Evolutionary conservation across 2,797 vertebrate genomes (phyloP), one percentile per base, ranked within the genome.

Genomic region (Sebastes itinus): DNA sequence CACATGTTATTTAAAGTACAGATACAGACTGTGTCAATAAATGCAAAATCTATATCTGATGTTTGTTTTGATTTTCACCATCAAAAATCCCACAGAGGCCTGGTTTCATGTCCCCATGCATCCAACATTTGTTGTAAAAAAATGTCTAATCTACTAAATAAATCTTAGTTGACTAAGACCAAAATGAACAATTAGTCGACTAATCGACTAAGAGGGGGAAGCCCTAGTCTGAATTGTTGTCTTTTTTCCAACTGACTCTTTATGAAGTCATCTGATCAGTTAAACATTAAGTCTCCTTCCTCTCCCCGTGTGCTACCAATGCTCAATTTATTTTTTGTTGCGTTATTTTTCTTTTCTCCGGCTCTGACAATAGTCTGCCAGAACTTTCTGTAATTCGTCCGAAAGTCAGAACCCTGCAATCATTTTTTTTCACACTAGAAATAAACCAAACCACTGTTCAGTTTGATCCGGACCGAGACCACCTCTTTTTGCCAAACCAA

Each of bases 261-360:
- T 14, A 56, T 6, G 54, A 23, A 7, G 22, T 56, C 42, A 42
- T 42, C 38, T 13, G 10, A 56, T 18, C 42, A 46, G 0, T 56
- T 25, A 27, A 58, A 58, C 25, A 3, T 1, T 0, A 1, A 3
- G 25, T 9, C 25, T 59, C 14, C 14, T 59, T 46, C 14, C 25
- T 59, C 56, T 30, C 8, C 0, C 27, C 23, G 0, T 58, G 55
- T 58, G 55, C 58, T 59, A 0, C 4, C 14, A 2, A 0, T 0
- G 14, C 25, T 59, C 30, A 42, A 42, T 27, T 58, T 58, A 4
- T 8, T 59, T 18, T 28, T 20, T 42, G 56, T 32, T 18, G 25
- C 7, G 22, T 7, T 1, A 13, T 6, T 38, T 38, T 38, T 38
- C 13, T 14, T 38, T 38, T 28, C 0, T 28, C 16, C 16, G 14